A percentile compares a stretch with the other conserved stretches of the same genome.
Conservation (phyloP, 2,797 vertebrate species). For the Chaunax sp. region DNA sequence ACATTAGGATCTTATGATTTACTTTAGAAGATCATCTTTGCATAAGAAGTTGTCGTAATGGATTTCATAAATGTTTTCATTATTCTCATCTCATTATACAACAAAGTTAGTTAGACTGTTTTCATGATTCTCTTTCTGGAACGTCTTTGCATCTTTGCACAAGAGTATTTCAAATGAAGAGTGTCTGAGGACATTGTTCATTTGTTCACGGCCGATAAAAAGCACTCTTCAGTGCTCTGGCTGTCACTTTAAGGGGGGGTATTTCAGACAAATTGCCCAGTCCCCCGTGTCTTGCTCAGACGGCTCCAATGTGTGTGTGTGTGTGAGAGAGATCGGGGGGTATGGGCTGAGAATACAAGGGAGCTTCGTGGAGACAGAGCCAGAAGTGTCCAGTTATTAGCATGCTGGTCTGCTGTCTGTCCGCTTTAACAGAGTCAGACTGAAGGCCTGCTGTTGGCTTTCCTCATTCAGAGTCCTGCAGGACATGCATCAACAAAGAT, state of each 20-base stretch:
- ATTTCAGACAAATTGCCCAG: constrained; percentile 56
- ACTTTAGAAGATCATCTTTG: not conserved
- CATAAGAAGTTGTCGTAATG: not conserved
- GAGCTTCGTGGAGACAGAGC: constrained; percentile 56
- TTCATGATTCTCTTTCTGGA: constrained; percentile 6
- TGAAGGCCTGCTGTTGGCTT: constrained; percentile 46
- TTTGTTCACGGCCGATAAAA: constrained; percentile 48
- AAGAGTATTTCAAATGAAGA: constrained; percentile 15
- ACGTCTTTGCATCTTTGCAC: constrained; percentile 16
- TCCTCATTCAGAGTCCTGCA: constrained; percentile 20
- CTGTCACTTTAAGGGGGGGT: constrained; percentile 69
- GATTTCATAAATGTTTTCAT: not conserved
- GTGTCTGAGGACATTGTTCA: constrained; percentile 30
- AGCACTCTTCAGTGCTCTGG: constrained; percentile 37
- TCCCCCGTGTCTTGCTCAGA: constrained; percentile 67
- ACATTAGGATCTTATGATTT: not conserved
- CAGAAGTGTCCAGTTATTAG: constrained; percentile 71
- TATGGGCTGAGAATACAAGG: constrained; percentile 65
- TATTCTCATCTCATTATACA: not conserved
- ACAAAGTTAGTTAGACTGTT: not conserved
- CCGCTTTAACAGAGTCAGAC: constrained; percentile 32
- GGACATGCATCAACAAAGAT: constrained; percentile 35
- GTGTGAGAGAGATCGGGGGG: constrained; percentile 41
- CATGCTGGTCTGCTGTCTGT: constrained; percentile 69
- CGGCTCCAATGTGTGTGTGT: constrained; percentile 58